Evolutionary conservation across 2,888 invertebrate species (phyloP).

Genomic region (Trissoscelio sp.): DNA sequence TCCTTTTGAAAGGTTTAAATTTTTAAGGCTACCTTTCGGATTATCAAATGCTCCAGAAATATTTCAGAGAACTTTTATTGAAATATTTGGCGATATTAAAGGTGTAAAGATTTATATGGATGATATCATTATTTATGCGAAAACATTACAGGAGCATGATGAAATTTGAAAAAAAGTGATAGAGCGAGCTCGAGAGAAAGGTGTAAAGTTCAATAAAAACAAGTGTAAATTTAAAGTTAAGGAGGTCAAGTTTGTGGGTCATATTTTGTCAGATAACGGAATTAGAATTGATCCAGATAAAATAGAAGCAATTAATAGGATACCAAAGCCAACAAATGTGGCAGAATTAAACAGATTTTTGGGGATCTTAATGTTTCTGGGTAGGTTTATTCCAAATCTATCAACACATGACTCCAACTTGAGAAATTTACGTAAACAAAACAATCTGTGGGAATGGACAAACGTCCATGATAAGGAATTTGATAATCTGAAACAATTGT

Average conservation of each 20-base stretch:
- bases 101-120: conserved; percentile 28
- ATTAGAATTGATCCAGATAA: conserved; percentile 54
- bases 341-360: conserved; percentile 59
- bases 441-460: conserved; percentile 71
- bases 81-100: conserved; percentile 57
- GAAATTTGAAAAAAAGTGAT: conserved; percentile 44
- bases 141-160: conserved; percentile 40
- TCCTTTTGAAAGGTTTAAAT: conserved; percentile 74
- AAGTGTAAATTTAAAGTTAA: conserved; percentile 55
- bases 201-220: conserved; percentile 60
- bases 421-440: conserved; percentile 70
- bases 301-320: conserved; percentile 63
- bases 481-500: conserved; percentile 60
- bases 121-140: conserved; percentile 65
- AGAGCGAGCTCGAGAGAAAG: conserved; percentile 34
- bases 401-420: conserved; percentile 64
- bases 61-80: conserved; percentile 18
- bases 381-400: conserved; percentile 73
- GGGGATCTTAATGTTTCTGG: conserved; percentile 73
- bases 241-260: conserved; percentile 59
- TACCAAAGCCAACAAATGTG: conserved; percentile 43
- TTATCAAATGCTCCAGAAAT: conserved; percentile 61
- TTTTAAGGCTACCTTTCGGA: conserved; percentile 72
- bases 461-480: conserved; percentile 70
- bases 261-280: conserved; percentile 56